Evolutionary conservation across 2,113 vertebrate genomes (phyloP), one percentile per base, ranked within the genome.

Genomic region (Strigops habroptila): DNA sequence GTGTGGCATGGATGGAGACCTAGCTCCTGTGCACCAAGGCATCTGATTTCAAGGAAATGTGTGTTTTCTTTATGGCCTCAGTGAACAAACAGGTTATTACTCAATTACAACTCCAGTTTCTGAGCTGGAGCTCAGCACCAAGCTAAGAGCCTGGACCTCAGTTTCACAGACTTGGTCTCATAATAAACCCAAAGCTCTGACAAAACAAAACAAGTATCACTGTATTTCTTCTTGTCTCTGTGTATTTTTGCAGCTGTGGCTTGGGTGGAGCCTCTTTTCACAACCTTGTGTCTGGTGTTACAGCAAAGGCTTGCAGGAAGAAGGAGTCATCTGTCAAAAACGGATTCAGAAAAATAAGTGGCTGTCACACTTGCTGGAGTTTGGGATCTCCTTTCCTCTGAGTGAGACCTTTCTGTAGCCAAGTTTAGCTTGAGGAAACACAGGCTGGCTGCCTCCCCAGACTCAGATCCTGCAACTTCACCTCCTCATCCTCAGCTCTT

Each of bases 191-290:
- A 15, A 43, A 60, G 9, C 19, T 75, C 81, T 93, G 81, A n/a
- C n/a, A n/a, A n/a, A n/a, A n/a, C n/a, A n/a, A n/a, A 57, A 16
- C 9, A 44, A 44, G 9, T 10, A 7, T 25, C 0, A 0, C 10
- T 0, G 0, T 7, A 8, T 78, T 86, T 82, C 68, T 81, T 44
- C 69, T 46, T 0, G 0, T n/a, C 44, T 37, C 19, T 25, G 53
- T 1, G 59, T n/a, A 4, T 41, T 82, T 89, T 55, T 76, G 77
- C 52, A 23, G 46, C 35, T 68, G 86, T 22, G 68, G 49, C 37
- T 90, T 37, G 73, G 88, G 86, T 51, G 88, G 88, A 69, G 85
- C 41, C 31, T 44, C 8, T 44, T 82, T 33, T 30, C 48, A 18
- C 5, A 7, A 18, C 18, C 62, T 68, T 8, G 16, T 30, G 3